Conservation (phyloP, 1,140 invertebrate genomes). For the Diachasma alloeum region DNA sequence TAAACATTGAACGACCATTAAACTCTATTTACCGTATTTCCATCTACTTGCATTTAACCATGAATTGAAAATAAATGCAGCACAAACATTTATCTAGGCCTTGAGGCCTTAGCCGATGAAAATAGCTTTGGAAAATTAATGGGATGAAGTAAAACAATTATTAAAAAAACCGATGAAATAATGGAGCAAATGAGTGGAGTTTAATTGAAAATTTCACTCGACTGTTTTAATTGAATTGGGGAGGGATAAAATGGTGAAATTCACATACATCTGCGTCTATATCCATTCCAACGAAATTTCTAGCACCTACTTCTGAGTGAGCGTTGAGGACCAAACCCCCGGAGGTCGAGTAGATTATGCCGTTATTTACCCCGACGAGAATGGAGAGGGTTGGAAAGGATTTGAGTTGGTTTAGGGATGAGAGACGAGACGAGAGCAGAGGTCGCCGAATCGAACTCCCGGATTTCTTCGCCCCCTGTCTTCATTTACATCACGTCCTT, state of each 20-base stretch:
- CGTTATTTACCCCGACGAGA: neutral
- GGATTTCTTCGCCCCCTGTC: neutral
- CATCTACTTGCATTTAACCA: neutral
- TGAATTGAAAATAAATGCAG: neutral
- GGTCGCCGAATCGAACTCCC: conserved; percentile 10
- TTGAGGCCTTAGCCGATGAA: neutral
- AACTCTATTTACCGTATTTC: conserved; percentile 2
- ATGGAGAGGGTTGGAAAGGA: too few species aligned
- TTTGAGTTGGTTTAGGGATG: too few species aligned
- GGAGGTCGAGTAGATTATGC: conserved; percentile 14
- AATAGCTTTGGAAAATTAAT: neutral
- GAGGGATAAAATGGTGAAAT: neutral
- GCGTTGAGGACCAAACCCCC: neutral
- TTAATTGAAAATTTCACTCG: neutral
- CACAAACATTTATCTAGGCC: neutral
- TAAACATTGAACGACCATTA: neutral
- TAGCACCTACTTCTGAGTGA: neutral
- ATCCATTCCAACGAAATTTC: neutral
- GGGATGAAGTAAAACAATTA: neutral
- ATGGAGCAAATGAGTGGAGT: neutral
- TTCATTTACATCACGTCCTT: neutral
- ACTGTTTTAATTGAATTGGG: neutral
- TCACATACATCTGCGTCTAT: neutral
- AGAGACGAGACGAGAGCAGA: neutral
- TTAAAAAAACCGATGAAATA: neutral